Evolutionary conservation across 1,140 invertebrate species (phyloP).

Genomic region (Drosophila watanabei): DNA sequence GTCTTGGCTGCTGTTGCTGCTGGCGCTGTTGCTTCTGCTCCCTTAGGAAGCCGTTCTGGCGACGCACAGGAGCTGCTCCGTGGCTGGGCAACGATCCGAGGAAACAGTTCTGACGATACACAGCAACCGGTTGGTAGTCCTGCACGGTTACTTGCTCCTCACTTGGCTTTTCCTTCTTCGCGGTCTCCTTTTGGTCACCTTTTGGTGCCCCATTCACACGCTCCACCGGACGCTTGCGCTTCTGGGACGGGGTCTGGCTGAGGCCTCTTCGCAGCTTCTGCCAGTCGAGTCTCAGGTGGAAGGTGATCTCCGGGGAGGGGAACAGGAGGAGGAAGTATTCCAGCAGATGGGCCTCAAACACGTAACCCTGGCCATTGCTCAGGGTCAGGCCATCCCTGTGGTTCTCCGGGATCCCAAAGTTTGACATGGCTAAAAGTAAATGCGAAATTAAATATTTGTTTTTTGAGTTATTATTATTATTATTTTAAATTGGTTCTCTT

Average conservation of each 20-base stretch:
- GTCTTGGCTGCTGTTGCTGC: neutral
- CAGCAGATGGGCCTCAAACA: slow-evolving; percentile 68
- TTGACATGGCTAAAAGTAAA: slow-evolving; percentile 36
- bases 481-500: too few species aligned
- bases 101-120: slow-evolving; percentile 78
- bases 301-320: slow-evolving; percentile 66
- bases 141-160: slow-evolving; percentile 1
- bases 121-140: slow-evolving; percentile 66
- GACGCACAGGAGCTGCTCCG: slow-evolving; percentile 31
- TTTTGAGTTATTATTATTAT: too few species aligned
- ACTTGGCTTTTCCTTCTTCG: neutral
- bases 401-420: slow-evolving; percentile 53
- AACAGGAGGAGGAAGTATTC: slow-evolving; percentile 78
- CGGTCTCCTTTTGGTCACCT: neutral
- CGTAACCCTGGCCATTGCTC: slow-evolving; percentile 67
- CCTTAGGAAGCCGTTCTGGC: slow-evolving; percentile 43
- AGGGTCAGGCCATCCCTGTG: slow-evolving; percentile 56
- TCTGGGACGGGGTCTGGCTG: neutral
- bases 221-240: slow-evolving; percentile 30
- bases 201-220: neutral
- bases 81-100: slow-evolving; percentile 57
- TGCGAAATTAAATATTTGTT: too few species aligned
- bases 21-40: slow-evolving; percentile 12
- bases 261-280: slow-evolving; percentile 49
- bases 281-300: slow-evolving; percentile 71